Conservation (phyloP, 2,113 vertebrate genomes). For the Clinocottus analis region DNA sequence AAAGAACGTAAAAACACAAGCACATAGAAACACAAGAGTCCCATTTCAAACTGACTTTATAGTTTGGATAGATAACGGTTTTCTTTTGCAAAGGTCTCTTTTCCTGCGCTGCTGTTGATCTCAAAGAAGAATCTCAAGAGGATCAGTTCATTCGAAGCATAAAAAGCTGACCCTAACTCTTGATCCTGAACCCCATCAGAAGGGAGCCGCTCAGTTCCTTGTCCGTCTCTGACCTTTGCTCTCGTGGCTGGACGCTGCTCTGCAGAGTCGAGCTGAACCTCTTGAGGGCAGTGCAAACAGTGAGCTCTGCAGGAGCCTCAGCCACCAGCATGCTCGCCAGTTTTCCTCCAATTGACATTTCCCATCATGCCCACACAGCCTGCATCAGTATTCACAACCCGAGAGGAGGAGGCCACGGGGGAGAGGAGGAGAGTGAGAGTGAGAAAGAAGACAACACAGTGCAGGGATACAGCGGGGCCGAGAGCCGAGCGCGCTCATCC, state of each 20-base stretch:
- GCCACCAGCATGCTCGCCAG: constrained; percentile 25
- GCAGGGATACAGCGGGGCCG: constrained; percentile 60
- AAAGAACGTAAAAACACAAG: not conserved
- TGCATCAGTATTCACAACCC: constrained; percentile 68
- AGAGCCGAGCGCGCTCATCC: constrained; percentile 55
- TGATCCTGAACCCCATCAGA: not conserved
- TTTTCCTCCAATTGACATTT: constrained; percentile 69
- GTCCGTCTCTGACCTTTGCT: constrained; percentile 33
- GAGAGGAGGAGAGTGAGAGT: constrained; percentile 48
- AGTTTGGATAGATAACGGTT: not conserved
- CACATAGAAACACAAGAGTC: not conserved
- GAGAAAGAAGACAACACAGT: constrained; percentile 53
- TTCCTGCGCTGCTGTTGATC: not conserved
- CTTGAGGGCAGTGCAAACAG: constrained; percentile 75
- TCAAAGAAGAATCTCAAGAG: not conserved
- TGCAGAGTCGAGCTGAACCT: constrained; percentile 64
- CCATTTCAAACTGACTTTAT: not conserved
- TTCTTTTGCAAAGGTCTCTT: not conserved
- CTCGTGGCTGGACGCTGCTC: constrained; percentile 14
- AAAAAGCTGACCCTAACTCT: not conserved
- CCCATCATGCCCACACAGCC: constrained; percentile 70
- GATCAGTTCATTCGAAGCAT: not conserved
- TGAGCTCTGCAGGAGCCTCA: constrained; percentile 32
- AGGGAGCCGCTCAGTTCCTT: not conserved
- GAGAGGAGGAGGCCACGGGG: constrained; percentile 61